These are phyloP conservation scores for Drosophila sulfurigaster DNA, from an alignment of 1,140 invertebrate genomes.

Conservation along the genomic window DNA sequence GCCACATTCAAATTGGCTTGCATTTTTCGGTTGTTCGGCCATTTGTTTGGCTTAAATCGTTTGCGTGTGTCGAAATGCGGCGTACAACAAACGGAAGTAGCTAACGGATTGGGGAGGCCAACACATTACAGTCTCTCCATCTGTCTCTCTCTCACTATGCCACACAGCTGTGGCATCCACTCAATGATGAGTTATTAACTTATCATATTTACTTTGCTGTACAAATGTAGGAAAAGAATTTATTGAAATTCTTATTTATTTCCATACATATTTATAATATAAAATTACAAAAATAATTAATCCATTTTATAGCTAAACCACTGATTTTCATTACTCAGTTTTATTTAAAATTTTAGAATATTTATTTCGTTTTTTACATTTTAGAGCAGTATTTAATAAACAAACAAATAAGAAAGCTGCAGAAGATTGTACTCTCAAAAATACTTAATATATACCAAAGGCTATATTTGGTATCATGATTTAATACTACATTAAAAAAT, in stretches of 20 bases:
- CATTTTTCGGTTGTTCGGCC: constrained; percentile 60
- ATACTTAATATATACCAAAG: too few relatives aligned
- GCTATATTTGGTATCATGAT: too few relatives aligned
- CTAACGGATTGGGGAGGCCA: constrained; percentile 52
- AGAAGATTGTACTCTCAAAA: too few relatives aligned
- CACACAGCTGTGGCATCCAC: constrained; percentile 40
- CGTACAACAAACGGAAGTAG: constrained; percentile 69
- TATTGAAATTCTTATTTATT: background rate
- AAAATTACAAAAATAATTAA: too few relatives aligned
- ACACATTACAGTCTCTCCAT: background rate
- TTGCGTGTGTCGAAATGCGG: constrained; percentile 46
- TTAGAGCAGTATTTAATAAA: too few relatives aligned
- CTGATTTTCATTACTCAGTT: too few relatives aligned
- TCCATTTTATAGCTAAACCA: too few relatives aligned
- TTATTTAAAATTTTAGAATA: too few relatives aligned
- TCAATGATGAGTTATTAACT: constrained; percentile 40
- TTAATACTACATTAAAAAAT: too few relatives aligned
- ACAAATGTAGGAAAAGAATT: background rate
- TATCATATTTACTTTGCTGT: constrained; percentile 23
- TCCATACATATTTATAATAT: too few relatives aligned
- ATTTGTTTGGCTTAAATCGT: constrained; percentile 75
- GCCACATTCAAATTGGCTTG: constrained; percentile 29
- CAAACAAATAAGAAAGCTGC: too few relatives aligned
- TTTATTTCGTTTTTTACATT: too few relatives aligned
- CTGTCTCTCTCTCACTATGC: background rate